Base-by-base conservation (phyloP, 2,113 vertebrate species). In the Oostethus manadensis region DNA sequence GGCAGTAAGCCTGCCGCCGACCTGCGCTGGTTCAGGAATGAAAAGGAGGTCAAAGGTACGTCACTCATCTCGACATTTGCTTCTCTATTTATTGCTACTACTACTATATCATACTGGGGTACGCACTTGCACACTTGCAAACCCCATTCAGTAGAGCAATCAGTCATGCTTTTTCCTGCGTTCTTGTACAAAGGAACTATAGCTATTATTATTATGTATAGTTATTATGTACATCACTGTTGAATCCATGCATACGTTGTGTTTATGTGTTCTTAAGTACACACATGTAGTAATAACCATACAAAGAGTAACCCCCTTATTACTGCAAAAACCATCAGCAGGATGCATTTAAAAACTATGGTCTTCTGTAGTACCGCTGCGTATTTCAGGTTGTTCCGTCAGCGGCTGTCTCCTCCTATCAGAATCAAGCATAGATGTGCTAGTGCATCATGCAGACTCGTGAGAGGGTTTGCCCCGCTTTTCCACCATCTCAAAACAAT, bases 1-100 rank as follows among this genome's bases (percentile, higher is more conserved):
- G 96, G 97, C 64, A 98, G 94, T 73, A 99, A 98, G 84, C 97
- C 97, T 48, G 97, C 96, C 10, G 97, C 96, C 2, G 93, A 98
- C 80, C 92, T 98, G 81, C 94, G 93, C 88, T 98, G 97, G 96
- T 99, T 94, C 88, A 94, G 95, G 86, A 97, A 97, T 0, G 94
- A 98, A 54, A 96, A 95, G 84, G 95, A 99, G 87, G 90, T 99
- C 73, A 94, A 94, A 96, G 97, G 97, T 99, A 88, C 1, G 54
- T 47, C 17, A 58, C 53, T 13, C 40, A 15, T 45, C 23, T 59
- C 56, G 26, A 53, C 49, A 35, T 29, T 3, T 57, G 33, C 13
- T 11, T 17, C 26, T 8, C 16, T 53, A 2, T 13, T 33, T 33
- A 7, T 7, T 33, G n/a, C n/a, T n/a, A 4, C 5, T 33, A 29